Evolutionary conservation across 1,140 invertebrate genomes (phyloP).

Genomic region (Diuraphis noxia): DNA sequence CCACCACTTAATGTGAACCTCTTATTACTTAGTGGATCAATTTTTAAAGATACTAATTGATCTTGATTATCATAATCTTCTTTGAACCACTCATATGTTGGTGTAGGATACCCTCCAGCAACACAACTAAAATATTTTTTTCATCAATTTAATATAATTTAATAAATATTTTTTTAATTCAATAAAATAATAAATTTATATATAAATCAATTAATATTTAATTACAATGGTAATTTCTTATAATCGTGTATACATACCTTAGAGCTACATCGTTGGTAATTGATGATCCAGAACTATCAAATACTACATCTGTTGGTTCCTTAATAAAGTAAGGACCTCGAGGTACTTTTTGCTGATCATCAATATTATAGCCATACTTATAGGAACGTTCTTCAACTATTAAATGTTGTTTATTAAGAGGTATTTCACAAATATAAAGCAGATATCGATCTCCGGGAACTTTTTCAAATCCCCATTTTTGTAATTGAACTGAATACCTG

Average conservation of each 20-base stretch:
- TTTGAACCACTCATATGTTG: conserved; percentile 89
- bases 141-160: conserved; percentile 49
- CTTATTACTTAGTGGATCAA: conserved; percentile 75
- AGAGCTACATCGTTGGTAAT: conserved; percentile 75
- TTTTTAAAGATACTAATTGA: conserved; percentile 68
- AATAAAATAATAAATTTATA: background rate
- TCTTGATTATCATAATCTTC: conserved; percentile 81
- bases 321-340: conserved; percentile 85
- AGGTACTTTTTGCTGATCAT: conserved; percentile 78
- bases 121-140: conserved; percentile 67
- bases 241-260: conserved; percentile 62
- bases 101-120: conserved; percentile 86
- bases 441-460: conserved; percentile 75
- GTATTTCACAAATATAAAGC: conserved; percentile 88
- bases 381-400: conserved; percentile 74
- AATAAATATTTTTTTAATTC: background rate
- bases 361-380: conserved; percentile 78
- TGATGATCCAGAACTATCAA: conserved; percentile 75
- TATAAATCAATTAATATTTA: background rate
- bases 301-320: conserved; percentile 80
- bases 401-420: conserved; percentile 68
- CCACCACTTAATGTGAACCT: conserved; percentile 89
- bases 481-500: conserved; percentile 71
- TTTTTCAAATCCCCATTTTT: conserved; percentile 82
- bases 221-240: background rate